Conservation (phyloP, 2,113 vertebrate genomes). For the Cyprinodon brontotheroides region DNA sequence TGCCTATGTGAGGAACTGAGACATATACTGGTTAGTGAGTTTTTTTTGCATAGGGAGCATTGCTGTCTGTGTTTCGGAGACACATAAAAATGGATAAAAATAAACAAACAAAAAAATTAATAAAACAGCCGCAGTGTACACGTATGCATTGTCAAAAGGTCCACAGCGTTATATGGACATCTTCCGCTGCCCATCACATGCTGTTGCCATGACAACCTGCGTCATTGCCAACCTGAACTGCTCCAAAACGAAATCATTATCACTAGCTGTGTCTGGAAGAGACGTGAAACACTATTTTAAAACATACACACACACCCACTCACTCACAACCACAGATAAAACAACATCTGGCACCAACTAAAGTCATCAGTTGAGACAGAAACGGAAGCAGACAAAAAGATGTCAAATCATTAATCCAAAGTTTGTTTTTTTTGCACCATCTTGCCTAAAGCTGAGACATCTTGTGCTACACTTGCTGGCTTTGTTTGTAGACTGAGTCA, state of each 20-base stretch:
- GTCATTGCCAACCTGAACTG: slow-evolving; percentile 60
- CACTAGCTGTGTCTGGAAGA: slow-evolving; percentile 47
- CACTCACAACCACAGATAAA: slow-evolving; percentile 7
- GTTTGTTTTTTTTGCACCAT: slow-evolving; percentile 34
- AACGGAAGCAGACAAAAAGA: slow-evolving; percentile 42
- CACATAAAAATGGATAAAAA: background rate
- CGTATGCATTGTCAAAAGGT: slow-evolving; percentile 35
- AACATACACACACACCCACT: slow-evolving; percentile 7
- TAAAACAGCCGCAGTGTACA: background rate
- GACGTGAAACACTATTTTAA: slow-evolving; percentile 64
- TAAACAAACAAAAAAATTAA: background rate
- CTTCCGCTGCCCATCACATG: slow-evolving; percentile 55
- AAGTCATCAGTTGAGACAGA: slow-evolving; percentile 29
- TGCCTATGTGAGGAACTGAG: background rate
- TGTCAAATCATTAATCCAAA: slow-evolving; percentile 32
- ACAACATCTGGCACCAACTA: slow-evolving; percentile 34
- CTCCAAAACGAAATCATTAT: slow-evolving; percentile 71
- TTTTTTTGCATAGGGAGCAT: background rate
- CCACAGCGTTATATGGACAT: slow-evolving; percentile 42
- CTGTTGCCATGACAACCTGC: slow-evolving; percentile 67
- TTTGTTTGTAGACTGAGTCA: slow-evolving; percentile 59
- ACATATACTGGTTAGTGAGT: background rate
- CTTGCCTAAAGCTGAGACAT: slow-evolving; percentile 25
- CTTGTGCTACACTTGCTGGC: slow-evolving; percentile 34
- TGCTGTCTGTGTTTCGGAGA: slow-evolving; percentile 1